A percentile compares a stretch with the other conserved stretches of the same genome.
These are phyloP conservation scores for Sebastiscus tertius DNA, from an alignment of 2,797 vertebrate genomes.

Conservation along the genomic window DNA sequence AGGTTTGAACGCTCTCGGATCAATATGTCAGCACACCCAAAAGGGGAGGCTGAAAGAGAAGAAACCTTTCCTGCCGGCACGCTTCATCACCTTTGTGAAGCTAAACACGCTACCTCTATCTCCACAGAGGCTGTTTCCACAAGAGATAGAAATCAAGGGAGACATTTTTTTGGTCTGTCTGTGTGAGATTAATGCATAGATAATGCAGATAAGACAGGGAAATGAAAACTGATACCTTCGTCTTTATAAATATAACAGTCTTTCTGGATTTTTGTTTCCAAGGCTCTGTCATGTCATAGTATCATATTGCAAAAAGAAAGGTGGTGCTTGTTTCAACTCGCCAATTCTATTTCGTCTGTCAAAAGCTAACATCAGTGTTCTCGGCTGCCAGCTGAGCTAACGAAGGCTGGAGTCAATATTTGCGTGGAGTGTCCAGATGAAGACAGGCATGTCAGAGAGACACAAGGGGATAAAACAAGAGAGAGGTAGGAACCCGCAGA, in stretches of 20 bases:
- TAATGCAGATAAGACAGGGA: not conserved
- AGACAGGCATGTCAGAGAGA: constrained; percentile 58
- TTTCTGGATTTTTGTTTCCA: not conserved
- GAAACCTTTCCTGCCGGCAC: constrained; percentile 27
- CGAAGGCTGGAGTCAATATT: constrained; percentile 68
- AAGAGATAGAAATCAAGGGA: constrained; percentile 5
- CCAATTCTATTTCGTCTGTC: constrained; percentile 38
- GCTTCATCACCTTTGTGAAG: constrained; percentile 16
- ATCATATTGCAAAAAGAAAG: constrained; percentile 9
- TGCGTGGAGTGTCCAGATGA: constrained; percentile 61
- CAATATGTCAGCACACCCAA: constrained; percentile 55
- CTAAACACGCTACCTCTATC: constrained; percentile 4
- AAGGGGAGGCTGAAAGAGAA: constrained; percentile 44
- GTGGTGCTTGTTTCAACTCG: not conserved
- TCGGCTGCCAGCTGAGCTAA: constrained; percentile 63
- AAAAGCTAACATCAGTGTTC: constrained; percentile 43
- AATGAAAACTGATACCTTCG: not conserved
- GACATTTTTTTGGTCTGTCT: not conserved
- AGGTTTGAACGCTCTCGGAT: constrained; percentile 47
- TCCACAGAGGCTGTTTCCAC: not conserved
- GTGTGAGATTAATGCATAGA: not conserved
- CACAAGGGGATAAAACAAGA: constrained; percentile 52
- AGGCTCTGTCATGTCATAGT: not conserved
- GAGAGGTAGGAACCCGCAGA: constrained; percentile 52
- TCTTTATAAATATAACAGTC: not conserved